Evolutionary conservation across 2,888 invertebrate species (phyloP).

Genomic region (Metacarcinus magister): DNA sequence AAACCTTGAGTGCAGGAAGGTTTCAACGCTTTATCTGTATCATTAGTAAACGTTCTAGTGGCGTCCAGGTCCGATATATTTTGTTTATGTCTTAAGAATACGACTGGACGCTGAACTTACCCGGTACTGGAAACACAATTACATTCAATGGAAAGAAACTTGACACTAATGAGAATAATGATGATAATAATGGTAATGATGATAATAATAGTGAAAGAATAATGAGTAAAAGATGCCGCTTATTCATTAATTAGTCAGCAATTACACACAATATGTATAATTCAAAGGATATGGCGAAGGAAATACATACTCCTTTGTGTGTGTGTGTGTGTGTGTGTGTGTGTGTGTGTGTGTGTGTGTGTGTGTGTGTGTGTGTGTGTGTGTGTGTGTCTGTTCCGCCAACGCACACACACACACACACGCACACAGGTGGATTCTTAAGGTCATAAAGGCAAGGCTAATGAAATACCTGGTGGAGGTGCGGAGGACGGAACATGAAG

Average conservation of each 20-base stretch:
- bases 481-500: slow-evolving; percentile 42
- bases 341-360: not conserved
- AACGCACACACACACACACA: slow-evolving; percentile 21
- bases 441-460: slow-evolving; percentile 51
- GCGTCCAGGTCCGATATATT: too few relatives aligned
- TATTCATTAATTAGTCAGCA: not conserved
- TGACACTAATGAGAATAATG: not conserved
- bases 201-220: not conserved
- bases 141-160: too few relatives aligned
- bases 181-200: not conserved
- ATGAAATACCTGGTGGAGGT: slow-evolving; percentile 49
- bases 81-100: too few relatives aligned
- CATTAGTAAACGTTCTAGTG: too few relatives aligned
- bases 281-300: not conserved
- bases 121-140: too few relatives aligned
- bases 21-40: too few relatives aligned
- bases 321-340: not conserved
- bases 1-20: too few relatives aligned
- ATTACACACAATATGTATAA: not conserved
- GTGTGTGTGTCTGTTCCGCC: not conserved
- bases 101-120: too few relatives aligned
- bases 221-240: not conserved
- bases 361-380: slow-evolving; percentile 34
- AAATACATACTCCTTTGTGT: not conserved
- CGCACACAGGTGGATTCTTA: slow-evolving; percentile 43